A percentile compares a stretch with the other conserved stretches of the same genome.
phyloP scores from a whole-genome alignment of 2,888 invertebrate genomes.

The Drosophila colorata region DNA sequence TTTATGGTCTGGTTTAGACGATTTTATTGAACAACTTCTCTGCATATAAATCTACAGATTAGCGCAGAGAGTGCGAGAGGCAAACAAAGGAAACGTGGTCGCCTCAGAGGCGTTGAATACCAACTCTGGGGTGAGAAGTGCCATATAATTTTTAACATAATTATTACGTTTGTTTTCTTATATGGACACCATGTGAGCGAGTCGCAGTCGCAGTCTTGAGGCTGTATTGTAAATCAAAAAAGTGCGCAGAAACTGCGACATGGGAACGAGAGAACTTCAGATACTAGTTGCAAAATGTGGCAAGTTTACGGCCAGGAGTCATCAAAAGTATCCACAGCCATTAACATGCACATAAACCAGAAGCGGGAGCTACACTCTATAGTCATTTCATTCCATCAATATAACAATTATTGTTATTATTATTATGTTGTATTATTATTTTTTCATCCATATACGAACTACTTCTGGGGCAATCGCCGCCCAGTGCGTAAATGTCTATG shows the following conservation, averaged over 20 bases:
- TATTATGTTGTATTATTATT: slow-evolving; percentile 75
- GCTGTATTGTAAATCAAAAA: slow-evolving; percentile 48
- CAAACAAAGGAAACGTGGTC: slow-evolving; percentile 36
- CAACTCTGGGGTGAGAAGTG: slow-evolving; percentile 73
- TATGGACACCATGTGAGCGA: slow-evolving; percentile 41
- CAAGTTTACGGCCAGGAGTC: slow-evolving; percentile 21
- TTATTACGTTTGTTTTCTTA: slow-evolving; percentile 77
- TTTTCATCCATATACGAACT: slow-evolving; percentile 56
- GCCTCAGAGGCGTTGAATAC: slow-evolving; percentile 8
- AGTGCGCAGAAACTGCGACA: slow-evolving; percentile 56
- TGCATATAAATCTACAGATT: slow-evolving; percentile 84
- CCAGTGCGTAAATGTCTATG: slow-evolving; percentile 77
- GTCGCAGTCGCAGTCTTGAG: slow-evolving; percentile 10
- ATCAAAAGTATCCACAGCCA: slow-evolving; percentile 45
- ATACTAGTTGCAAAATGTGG: slow-evolving; percentile 37
- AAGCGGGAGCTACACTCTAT: slow-evolving; percentile 33
- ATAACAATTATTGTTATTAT: slow-evolving; percentile 78
- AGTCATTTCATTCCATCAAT: slow-evolving; percentile 55
- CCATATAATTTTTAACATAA: slow-evolving; percentile 79
- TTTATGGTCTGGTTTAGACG: slow-evolving; percentile 79
- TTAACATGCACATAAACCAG: slow-evolving; percentile 66
- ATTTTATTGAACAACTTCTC: slow-evolving; percentile 84
- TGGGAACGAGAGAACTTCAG: slow-evolving; percentile 35
- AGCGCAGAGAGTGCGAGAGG: slow-evolving; percentile 50
- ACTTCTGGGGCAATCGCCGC: background rate